Percentiles rank a stretch among this genome's conserved stretches.
phyloP scores from a whole-genome alignment of 2,888 invertebrate genomes.

The Euplexia lucipara region DNA sequence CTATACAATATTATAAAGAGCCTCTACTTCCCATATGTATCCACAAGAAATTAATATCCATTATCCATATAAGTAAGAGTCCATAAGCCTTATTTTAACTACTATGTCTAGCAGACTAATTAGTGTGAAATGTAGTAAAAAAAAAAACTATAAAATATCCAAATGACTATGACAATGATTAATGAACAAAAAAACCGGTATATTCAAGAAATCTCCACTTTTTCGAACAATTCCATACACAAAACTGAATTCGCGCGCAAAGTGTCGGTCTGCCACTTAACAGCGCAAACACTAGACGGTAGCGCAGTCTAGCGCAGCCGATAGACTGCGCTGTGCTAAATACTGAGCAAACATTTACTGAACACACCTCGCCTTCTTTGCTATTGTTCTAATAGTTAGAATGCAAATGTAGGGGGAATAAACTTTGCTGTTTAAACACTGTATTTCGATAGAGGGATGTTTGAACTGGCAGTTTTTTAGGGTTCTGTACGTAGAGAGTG shows the following conservation, averaged over 20 bases:
- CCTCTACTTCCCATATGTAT: no score
- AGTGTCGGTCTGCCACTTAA: conserved; percentile 59
- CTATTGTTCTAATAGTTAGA: conserved; percentile 41
- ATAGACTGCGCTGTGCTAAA: conserved; percentile 56
- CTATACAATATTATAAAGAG: no score
- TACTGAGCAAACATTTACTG: conserved; percentile 55
- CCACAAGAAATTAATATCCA: no score
- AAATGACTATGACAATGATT: background rate
- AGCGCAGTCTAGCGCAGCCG: conserved; percentile 20
- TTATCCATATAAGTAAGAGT: no score
- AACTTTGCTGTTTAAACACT: conserved; percentile 15
- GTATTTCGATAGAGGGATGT: background rate
- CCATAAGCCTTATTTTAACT: no score
- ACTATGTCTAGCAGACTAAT: no score
- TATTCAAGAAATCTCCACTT: conserved; percentile 1
- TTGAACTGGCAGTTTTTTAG: background rate
- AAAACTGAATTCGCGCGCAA: conserved; percentile 29
- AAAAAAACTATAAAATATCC: no score
- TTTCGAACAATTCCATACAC: conserved; percentile 22
- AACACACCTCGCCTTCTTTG: conserved; percentile 49
- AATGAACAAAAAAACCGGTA: background rate
- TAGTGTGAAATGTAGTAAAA: no score
- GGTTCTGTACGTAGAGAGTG: no score
- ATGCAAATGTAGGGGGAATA: conserved; percentile 20
- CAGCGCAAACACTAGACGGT: conserved; percentile 52